Percentiles rank a stretch among this genome's conserved stretches.
Conservation (phyloP, 2,888 invertebrate genomes). For the Cyaniris semiargus region DNA sequence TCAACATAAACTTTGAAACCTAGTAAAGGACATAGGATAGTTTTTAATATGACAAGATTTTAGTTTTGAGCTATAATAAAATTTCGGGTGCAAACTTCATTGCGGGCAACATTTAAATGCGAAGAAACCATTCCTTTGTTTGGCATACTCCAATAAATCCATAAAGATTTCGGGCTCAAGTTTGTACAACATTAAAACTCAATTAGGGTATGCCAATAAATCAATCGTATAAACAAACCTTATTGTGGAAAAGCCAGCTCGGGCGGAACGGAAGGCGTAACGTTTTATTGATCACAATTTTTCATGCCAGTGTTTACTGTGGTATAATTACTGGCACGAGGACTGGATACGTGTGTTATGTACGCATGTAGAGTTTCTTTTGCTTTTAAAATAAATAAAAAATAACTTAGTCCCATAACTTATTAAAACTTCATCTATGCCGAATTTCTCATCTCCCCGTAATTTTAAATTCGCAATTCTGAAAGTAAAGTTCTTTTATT, state of each 20-base stretch:
- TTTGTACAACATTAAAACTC: constrained; percentile 25
- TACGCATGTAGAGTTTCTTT: neutral
- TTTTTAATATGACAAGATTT: too few relatives aligned
- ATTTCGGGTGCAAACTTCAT: too few relatives aligned
- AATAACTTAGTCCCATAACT: too few relatives aligned
- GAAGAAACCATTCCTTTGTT: neutral
- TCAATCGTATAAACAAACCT: constrained; percentile 16
- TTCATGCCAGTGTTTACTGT: neutral
- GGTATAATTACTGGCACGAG: neutral
- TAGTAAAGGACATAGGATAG: too few relatives aligned
- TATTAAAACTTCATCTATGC: too few relatives aligned
- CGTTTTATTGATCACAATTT: constrained; percentile 37
- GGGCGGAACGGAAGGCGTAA: constrained; percentile 38
- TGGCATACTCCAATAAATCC: neutral
- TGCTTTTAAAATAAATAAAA: neutral
- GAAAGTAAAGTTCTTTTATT: too few relatives aligned
- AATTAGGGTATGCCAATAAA: constrained; percentile 28
- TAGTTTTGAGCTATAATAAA: too few relatives aligned
- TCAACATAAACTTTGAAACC: too few relatives aligned
- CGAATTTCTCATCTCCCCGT: too few relatives aligned
- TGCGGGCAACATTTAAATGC: neutral
- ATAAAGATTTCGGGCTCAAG: neutral
- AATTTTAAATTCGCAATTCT: too few relatives aligned
- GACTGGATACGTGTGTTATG: neutral
- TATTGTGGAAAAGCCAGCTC: neutral